Evolutionary conservation across 2,113 vertebrate species (phyloP), one percentile per base, ranked within the genome.

Genomic region (Sylvilagus bachmani): DNA sequence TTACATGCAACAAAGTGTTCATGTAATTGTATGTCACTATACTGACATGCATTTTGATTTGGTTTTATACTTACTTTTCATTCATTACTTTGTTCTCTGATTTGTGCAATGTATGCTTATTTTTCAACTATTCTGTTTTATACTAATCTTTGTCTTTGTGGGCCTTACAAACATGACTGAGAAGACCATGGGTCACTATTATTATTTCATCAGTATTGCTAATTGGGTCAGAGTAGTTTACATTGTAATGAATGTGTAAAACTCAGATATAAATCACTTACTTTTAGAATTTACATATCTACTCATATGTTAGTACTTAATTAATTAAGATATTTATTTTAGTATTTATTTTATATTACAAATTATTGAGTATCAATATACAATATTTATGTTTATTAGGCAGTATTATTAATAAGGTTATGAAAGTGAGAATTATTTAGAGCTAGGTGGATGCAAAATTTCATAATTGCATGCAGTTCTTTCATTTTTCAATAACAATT

Each of bases 261-360:
- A 82, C 5, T 49, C 2, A 58, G 19, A 64, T 33, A 49, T 67
- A 55, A 94, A 83, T 61, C 74, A 86, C 79, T 86, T 7, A 64
- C 36, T 89, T 75, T 95, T 79, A 64, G 10, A 58, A 58, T 58
- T 58, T 77, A 73, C 88, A 7, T 64, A 44, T 90, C 82, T 61
- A 49, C 0, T 74, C 36, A 80, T 61, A 88, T 78, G 78, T 90
- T 58, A 53, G 17, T 22, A 83, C 33, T 25, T 67, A 64, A 2
- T 25, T 67, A 64, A 2, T 70, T 53, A 84, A 70, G 1, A 38
- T 27, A 44, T 44, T 84, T 75, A 55, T 25, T 91, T 44, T 21
- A 66, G 10, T 74, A 24, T 55, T 62, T 29, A 31, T 53, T 86
- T 67, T 85, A 53, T 64, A 75, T 10, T 36, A 66, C 27, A 66